Conservation (phyloP, 2,888 invertebrate species). For the Aphidius colemani region DNA sequence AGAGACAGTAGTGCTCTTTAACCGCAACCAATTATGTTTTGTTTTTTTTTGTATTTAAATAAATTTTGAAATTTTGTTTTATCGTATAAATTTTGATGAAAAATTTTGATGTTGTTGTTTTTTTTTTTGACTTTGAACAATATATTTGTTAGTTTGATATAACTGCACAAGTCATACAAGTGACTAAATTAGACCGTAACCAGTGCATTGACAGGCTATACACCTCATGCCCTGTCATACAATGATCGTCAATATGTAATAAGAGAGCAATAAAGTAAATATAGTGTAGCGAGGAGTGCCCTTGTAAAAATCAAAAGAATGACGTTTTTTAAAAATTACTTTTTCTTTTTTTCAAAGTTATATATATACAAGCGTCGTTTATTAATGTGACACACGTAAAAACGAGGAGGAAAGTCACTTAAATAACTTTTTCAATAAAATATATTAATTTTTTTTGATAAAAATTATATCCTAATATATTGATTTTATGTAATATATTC, state of each 20-base stretch:
- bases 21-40: conserved; percentile 56
- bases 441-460: neutral
- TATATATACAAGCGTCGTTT: conserved; percentile 23
- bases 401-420: conserved; percentile 37
- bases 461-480: neutral
- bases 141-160: conserved; percentile 58
- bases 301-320: conserved; percentile 64
- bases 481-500: conserved; percentile 26
- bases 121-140: no score
- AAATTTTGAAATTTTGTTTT: conserved; percentile 38
- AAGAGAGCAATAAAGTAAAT: conserved; percentile 43
- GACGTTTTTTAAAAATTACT: conserved; percentile 15
- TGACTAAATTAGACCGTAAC: conserved; percentile 45
- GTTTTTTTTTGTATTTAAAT: conserved; percentile 23
- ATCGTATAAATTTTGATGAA: conserved; percentile 26
- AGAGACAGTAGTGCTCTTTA: conserved; percentile 59
- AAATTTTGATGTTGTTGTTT: conserved; percentile 30
- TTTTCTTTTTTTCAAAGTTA: conserved; percentile 18
- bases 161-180: conserved; percentile 57
- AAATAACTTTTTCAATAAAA: conserved; percentile 35
- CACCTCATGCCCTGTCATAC: neutral
- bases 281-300: conserved; percentile 54
- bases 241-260: conserved; percentile 37
- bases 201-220: conserved; percentile 48
- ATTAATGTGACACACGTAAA: conserved; percentile 35